Evolutionary conservation across 2,888 invertebrate species (phyloP).

Genomic region (Aspidiotus destructor): DNA sequence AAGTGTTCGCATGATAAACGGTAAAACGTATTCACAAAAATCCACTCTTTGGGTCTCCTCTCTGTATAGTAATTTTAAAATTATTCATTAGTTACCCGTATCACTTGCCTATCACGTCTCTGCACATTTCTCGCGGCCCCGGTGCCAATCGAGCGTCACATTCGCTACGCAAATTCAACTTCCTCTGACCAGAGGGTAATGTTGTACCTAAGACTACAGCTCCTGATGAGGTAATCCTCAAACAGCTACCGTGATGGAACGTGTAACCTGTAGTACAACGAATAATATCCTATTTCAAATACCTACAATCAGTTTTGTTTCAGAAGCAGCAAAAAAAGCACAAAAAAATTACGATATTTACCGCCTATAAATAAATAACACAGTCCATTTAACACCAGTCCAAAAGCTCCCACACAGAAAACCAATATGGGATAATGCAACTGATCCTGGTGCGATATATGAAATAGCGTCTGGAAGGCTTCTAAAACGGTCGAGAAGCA

Average conservation of each 20-base stretch:
- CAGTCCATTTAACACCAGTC: conserved; percentile 63
- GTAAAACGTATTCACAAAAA: too few species aligned
- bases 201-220: conserved; percentile 51
- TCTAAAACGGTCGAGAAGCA: conserved; percentile 73
- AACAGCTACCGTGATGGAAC: conserved; percentile 59
- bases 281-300: neutral
- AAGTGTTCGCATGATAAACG: too few species aligned
- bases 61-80: neutral
- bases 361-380: conserved; percentile 74
- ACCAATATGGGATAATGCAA: conserved; percentile 67
- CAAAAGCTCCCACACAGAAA: conserved; percentile 58
- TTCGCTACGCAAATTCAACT: conserved; percentile 21
- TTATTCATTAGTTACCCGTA: conserved; percentile 27
- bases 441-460: conserved; percentile 60
- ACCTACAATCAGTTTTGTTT: too few species aligned
- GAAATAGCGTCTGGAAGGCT: conserved; percentile 67
- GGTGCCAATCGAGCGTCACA: conserved; percentile 45
- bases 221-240: conserved; percentile 54
- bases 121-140: conserved; percentile 51
- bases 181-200: conserved; percentile 13
- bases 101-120: conserved; percentile 51
- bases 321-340: neutral
- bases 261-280: conserved; percentile 48
- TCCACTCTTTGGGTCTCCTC: too few species aligned
- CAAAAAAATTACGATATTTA: conserved; percentile 39